Percentiles rank a stretch among this genome's conserved stretches.
These are phyloP conservation scores for Plumapathes pennacea DNA, from an alignment of 92 coral and sea anemone species.

Conservation along the genomic window DNA sequence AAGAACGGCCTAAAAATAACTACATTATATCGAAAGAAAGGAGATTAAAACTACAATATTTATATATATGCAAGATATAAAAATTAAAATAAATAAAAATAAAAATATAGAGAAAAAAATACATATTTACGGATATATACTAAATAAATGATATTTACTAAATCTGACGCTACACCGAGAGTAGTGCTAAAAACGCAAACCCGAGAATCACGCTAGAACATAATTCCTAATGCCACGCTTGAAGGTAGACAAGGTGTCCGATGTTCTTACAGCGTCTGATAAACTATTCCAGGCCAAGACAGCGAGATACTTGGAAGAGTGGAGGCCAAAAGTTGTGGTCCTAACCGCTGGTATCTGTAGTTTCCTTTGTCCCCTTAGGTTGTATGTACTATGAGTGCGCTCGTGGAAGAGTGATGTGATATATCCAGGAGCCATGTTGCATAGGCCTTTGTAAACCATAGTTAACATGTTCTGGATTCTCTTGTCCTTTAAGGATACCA, in stretches of 20 bases:
- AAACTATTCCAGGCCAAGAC: constrained; percentile 1
- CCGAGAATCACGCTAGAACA: too few species aligned
- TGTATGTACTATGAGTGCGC: constrained; percentile 4
- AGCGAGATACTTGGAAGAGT: constrained; percentile 4
- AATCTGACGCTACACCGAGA: too few species aligned
- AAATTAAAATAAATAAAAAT: too few species aligned
- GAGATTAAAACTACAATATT: too few species aligned
- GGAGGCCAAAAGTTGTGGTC: constrained; percentile 4
- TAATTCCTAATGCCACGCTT: too few species aligned
- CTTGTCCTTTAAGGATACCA: constrained; percentile 3
- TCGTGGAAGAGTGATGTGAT: background rate
- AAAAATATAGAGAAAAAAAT: too few species aligned
- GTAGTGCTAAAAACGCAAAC: too few species aligned
- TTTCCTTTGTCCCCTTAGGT: constrained; percentile 2
- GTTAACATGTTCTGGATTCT: constrained; percentile 7
- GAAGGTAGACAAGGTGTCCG: constrained; percentile 1
- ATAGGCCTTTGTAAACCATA: constrained; percentile 7
- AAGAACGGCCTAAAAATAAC: too few species aligned
- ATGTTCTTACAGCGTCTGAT: background rate
- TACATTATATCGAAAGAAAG: too few species aligned
- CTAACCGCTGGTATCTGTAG: constrained; percentile 11
- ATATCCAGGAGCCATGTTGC: background rate
- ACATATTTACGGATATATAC: too few species aligned
- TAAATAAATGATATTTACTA: too few species aligned
- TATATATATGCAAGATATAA: too few species aligned